These are phyloP conservation scores for Rafetus swinhoei DNA, from an alignment of 2,113 vertebrate genomes.

Conservation along the genomic window DNA sequence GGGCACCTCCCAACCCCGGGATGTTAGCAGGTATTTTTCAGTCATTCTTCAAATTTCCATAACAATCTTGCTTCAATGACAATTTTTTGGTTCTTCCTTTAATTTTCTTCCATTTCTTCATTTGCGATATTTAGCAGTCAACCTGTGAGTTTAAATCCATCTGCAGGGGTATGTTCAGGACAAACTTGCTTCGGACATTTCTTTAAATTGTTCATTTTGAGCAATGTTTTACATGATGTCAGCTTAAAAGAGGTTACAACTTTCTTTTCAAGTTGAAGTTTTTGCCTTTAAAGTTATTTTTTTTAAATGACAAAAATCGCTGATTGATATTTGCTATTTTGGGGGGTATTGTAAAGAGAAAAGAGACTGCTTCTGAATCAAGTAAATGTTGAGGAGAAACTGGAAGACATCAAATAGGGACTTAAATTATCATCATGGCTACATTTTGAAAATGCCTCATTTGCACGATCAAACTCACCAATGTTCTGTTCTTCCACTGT, in stretches of 20 bases:
- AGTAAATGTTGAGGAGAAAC: not conserved
- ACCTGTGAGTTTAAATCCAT: not conserved
- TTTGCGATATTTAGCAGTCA: not conserved
- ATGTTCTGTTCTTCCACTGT: not conserved
- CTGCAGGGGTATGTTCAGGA: not conserved
- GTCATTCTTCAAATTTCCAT: not conserved
- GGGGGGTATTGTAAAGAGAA: not conserved
- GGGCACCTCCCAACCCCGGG: not conserved
- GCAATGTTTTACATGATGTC: not conserved
- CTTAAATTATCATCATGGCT: not conserved
- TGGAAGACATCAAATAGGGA: not conserved
- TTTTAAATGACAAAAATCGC: conserved; percentile 4
- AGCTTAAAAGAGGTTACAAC: not conserved
- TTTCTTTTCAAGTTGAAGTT: not conserved
- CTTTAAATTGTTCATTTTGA: not conserved
- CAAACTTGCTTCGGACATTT: not conserved
- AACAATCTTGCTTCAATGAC: not conserved
- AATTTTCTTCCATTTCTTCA: not conserved
- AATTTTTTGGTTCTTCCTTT: not conserved
- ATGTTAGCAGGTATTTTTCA: not conserved
- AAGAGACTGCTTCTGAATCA: not conserved
- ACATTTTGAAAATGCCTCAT: not conserved
- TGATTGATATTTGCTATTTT: not conserved
- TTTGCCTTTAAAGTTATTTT: not conserved
- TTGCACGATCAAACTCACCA: not conserved